Percentiles rank a stretch among this genome's conserved stretches.
Evolutionary conservation across 1,140 invertebrate species (phyloP).

Genomic region (Ceratina japonica): DNA sequence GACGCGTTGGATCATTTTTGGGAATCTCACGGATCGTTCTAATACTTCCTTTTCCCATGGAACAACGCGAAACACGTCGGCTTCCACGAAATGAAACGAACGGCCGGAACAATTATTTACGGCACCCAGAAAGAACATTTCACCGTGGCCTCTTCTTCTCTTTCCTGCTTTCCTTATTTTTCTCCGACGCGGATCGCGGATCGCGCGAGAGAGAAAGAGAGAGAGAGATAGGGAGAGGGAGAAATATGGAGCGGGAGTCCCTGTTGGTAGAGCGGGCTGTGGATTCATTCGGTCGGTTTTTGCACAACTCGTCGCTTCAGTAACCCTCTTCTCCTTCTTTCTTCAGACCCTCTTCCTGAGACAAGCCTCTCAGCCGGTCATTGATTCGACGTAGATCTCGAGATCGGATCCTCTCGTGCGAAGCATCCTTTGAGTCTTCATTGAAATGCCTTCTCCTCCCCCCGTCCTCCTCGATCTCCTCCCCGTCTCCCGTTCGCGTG

Average conservation of each 20-base stretch:
- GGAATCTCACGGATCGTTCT: neutral
- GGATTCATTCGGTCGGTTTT: slow-evolving; percentile 51
- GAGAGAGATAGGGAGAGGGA: no score
- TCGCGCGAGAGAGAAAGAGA: no score
- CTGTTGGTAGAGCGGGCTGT: slow-evolving; percentile 14
- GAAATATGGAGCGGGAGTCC: no score
- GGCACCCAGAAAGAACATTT: slow-evolving; percentile 5
- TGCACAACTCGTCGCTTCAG: slow-evolving; percentile 49
- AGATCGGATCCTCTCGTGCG: slow-evolving; percentile 51
- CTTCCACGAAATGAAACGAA: slow-evolving; percentile 25
- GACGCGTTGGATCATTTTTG: no score
- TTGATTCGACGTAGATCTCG: slow-evolving; percentile 50
- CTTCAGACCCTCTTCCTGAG: slow-evolving; percentile 29
- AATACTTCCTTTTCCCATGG: neutral
- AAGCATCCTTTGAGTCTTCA: slow-evolving; percentile 53
- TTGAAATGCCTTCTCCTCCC: slow-evolving; percentile 45
- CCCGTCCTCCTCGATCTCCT: neutral
- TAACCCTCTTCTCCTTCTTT: slow-evolving; percentile 41
- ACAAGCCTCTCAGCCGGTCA: slow-evolving; percentile 47
- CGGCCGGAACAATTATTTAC: slow-evolving; percentile 45
- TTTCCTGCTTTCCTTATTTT: slow-evolving; percentile 38
- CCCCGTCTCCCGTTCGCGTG: neutral
- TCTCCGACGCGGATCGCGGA: slow-evolving; percentile 2
- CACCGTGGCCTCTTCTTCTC: neutral
- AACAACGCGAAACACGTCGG: neutral